Evolutionary conservation across 2,113 vertebrate species (phyloP).

Genomic region (Psilopsiagon aurifrons): DNA sequence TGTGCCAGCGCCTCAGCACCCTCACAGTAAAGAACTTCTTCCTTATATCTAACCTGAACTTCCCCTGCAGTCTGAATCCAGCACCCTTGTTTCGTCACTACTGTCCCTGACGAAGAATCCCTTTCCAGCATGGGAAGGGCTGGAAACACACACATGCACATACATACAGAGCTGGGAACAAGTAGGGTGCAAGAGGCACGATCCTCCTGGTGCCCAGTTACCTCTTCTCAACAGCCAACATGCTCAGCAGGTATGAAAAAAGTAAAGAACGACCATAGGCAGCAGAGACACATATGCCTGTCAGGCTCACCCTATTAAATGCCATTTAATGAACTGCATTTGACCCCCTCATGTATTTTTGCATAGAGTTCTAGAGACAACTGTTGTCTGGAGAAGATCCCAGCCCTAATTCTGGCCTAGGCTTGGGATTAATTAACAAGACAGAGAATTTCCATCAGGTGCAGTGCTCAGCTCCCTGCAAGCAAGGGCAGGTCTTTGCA

Average conservation of each 20-base stretch:
- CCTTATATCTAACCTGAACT: neutral
- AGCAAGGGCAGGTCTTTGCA: neutral
- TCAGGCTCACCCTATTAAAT: neutral
- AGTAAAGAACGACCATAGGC: neutral
- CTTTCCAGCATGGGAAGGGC: neutral
- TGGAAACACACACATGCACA: neutral
- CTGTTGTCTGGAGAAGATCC: constrained; percentile 1
- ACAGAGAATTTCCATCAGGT: neutral
- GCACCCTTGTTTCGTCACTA: neutral
- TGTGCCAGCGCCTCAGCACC: neutral
- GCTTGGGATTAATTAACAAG: neutral
- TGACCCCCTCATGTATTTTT: neutral
- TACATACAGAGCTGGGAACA: neutral
- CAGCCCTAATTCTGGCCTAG: neutral
- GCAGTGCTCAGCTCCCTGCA: neutral
- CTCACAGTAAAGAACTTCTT: neutral
- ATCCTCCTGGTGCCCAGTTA: neutral
- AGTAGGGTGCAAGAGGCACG: neutral
- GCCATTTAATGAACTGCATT: neutral
- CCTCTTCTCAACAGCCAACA: neutral
- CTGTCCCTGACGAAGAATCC: neutral
- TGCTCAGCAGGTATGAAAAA: neutral
- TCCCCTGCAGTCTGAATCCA: neutral
- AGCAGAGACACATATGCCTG: neutral
- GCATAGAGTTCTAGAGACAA: neutral